A percentile compares a stretch with the other conserved stretches of the same genome.
Evolutionary conservation across 2,113 vertebrate genomes (phyloP).

Genomic region (Dasypus novemcinctus): DNA sequence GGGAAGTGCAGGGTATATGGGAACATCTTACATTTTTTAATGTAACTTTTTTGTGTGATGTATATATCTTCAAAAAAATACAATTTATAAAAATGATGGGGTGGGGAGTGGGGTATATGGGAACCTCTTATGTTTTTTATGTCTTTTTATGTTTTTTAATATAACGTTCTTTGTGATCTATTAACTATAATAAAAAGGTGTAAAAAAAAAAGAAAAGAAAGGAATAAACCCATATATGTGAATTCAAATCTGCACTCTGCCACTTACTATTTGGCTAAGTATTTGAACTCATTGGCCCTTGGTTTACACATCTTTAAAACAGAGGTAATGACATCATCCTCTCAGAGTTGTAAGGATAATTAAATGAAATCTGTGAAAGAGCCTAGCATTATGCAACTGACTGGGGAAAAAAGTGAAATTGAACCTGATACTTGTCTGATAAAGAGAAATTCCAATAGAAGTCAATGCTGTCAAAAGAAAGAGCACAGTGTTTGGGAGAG

Average conservation of each 20-base stretch:
- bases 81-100: too few species aligned
- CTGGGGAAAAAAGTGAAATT: not conserved
- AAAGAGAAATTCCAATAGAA: not conserved
- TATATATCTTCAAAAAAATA: too few species aligned
- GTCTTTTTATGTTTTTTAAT: too few species aligned
- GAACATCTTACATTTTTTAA: too few species aligned
- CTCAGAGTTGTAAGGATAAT: not conserved
- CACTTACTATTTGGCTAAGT: not conserved
- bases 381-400: not conserved
- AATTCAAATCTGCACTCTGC: not conserved
- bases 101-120: too few species aligned
- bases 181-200: too few species aligned
- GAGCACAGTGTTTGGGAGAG: not conserved
- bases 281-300: not conserved
- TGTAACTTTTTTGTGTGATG: too few species aligned
- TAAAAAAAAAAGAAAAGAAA: too few species aligned
- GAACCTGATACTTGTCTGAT: not conserved
- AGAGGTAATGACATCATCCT: not conserved
- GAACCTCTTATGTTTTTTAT: too few species aligned
- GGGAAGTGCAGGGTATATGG: too few species aligned
- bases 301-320: not conserved
- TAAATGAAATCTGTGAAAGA: slow-evolving; percentile 19
- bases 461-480: not conserved
- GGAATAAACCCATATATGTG: not conserved
- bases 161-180: too few species aligned